Percentiles rank a stretch among this genome's conserved stretches.
These are phyloP conservation scores for Orientallactaga bullata DNA, from an alignment of 2,113 vertebrate species.

Conservation along the genomic window DNA sequence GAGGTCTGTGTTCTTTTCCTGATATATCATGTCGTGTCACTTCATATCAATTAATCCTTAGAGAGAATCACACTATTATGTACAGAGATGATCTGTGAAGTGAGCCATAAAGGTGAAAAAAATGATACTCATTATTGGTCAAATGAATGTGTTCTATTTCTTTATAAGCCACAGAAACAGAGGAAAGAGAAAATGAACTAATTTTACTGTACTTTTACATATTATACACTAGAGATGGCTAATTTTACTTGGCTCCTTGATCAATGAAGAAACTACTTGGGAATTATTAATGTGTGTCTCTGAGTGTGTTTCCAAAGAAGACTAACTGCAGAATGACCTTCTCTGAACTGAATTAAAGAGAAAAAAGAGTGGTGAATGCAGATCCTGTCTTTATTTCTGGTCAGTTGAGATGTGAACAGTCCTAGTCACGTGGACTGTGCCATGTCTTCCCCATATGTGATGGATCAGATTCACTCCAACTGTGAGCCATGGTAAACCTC, in stretches of 20 bases:
- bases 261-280: neutral
- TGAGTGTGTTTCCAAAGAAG: neutral
- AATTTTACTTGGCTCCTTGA: neutral
- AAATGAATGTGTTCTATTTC: constrained; percentile 7
- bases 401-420: neutral
- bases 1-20: constrained; percentile 3
- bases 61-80: neutral
- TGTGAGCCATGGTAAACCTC: too few relatives aligned
- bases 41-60: neutral
- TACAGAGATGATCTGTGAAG: constrained; percentile 8
- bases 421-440: neutral
- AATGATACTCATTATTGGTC: neutral
- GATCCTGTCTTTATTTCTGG: too few relatives aligned
- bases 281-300: neutral
- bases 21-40: neutral
- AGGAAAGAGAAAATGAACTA: constrained; percentile 3
- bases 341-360: too few relatives aligned
- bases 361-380: too few relatives aligned
- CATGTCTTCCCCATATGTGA: neutral
- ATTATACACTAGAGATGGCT: neutral
- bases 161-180: neutral
- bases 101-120: constrained; percentile 13
- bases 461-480: neutral
- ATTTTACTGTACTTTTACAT: neutral
- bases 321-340: neutral